Evolutionary conservation across 2,888 invertebrate species (phyloP).

Genomic region (Trachelus tabidus): DNA sequence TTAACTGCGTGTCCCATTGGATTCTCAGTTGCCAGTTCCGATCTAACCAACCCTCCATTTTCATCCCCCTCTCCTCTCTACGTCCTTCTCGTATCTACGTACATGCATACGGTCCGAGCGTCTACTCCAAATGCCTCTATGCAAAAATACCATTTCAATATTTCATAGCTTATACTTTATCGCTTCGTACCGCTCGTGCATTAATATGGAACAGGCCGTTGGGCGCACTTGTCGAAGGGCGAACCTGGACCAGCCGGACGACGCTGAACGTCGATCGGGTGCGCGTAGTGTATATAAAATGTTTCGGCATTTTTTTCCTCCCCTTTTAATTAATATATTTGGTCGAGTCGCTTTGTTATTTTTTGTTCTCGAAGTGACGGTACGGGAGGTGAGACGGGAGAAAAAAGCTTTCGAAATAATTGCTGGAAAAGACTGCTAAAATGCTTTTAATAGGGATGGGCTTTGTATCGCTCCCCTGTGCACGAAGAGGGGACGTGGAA

Average conservation of each 20-base stretch:
- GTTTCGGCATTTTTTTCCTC: neutral
- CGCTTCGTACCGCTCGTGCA: conserved; percentile 30
- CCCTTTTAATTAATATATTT: neutral
- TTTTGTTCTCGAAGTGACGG: too few species aligned
- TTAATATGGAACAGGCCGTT: conserved; percentile 22
- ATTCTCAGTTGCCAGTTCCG: neutral
- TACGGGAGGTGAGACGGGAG: too few species aligned
- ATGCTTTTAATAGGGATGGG: too few species aligned
- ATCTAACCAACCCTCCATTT: neutral
- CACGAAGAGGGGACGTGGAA: too few species aligned
- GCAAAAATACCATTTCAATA: conserved; percentile 47
- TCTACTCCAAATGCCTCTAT: neutral
- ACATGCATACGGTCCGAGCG: neutral
- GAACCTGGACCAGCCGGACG: neutral
- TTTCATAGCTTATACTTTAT: conserved; percentile 47
- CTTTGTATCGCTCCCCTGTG: too few species aligned
- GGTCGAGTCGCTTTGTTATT: neutral
- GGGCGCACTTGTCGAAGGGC: conserved; percentile 11
- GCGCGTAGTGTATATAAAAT: neutral
- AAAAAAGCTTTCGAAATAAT: too few species aligned
- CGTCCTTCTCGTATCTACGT: neutral
- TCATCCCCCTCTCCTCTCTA: neutral
- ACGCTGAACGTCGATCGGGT: neutral
- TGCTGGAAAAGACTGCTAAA: too few species aligned
- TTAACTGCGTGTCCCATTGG: neutral